Percentiles rank a stretch among this genome's conserved stretches.
Conservation (phyloP, 1,140 invertebrate species). For the Lanistes nyassanus region DNA sequence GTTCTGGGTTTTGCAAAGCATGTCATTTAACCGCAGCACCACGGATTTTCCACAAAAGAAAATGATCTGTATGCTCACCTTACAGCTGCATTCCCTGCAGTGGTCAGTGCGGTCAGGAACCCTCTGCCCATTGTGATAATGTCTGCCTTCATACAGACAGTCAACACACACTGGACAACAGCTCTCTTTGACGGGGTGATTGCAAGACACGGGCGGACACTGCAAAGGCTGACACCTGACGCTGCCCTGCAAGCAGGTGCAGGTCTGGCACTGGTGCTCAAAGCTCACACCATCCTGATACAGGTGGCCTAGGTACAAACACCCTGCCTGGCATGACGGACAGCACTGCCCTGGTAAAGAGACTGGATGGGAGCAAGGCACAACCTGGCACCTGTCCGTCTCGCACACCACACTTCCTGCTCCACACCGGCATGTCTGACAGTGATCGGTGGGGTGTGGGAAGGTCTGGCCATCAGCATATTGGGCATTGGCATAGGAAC, state of each 20-base stretch:
- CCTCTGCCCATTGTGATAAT: constrained; percentile 40
- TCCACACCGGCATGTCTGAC: constrained; percentile 45
- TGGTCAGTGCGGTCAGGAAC: constrained; percentile 32
- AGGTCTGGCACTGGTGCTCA: constrained; percentile 37
- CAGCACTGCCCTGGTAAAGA: constrained; percentile 42
- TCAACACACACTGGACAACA: constrained; percentile 52
- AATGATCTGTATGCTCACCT: constrained; percentile 24
- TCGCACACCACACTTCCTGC: constrained; percentile 45
- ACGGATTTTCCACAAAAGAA: neutral
- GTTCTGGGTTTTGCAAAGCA: too few relatives aligned
- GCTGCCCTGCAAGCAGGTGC: constrained; percentile 38
- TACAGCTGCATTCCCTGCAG: constrained; percentile 48
- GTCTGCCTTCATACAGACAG: constrained; percentile 43
- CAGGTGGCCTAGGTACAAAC: constrained; percentile 32
- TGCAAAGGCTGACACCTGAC: constrained; percentile 27
- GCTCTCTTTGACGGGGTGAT: constrained; percentile 36
- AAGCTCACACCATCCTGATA: constrained; percentile 37
- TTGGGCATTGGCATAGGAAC: constrained; percentile 38
- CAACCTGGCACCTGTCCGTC: constrained; percentile 23
- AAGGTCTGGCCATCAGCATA: constrained; percentile 43
- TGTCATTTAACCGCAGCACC: neutral
- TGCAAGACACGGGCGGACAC: constrained; percentile 39
- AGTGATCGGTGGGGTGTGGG: constrained; percentile 40
- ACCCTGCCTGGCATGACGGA: constrained; percentile 45
- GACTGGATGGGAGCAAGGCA: constrained; percentile 48